phyloP scores from a whole-genome alignment of 2,888 invertebrate genomes.

The Bellardia bayeri region DNA sequence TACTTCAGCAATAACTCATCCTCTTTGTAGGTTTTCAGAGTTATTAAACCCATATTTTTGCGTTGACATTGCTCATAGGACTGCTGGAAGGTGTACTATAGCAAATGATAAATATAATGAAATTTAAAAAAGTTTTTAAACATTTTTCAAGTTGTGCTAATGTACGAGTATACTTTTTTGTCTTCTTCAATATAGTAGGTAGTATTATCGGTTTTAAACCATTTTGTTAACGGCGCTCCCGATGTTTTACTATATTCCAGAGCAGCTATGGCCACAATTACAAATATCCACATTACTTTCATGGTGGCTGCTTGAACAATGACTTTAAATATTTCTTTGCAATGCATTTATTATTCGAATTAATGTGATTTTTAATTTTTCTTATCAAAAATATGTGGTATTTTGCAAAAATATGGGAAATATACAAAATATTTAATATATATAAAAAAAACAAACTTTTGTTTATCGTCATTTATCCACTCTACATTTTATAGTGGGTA shows the following conservation, averaged over 20 bases:
- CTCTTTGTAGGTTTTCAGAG: slow-evolving; percentile 39
- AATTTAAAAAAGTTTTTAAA: neutral
- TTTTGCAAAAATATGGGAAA: slow-evolving; percentile 7
- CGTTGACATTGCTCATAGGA: slow-evolving; percentile 60
- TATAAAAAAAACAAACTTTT: neutral
- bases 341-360: slow-evolving; percentile 18
- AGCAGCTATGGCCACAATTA: slow-evolving; percentile 15
- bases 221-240: slow-evolving; percentile 65
- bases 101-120: neutral
- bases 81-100: slow-evolving; percentile 59
- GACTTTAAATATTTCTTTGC: neutral
- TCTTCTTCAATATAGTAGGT: slow-evolving; percentile 67
- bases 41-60: slow-evolving; percentile 49
- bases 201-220: slow-evolving; percentile 68
- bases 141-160: neutral
- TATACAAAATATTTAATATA: neutral
- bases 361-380: neutral
- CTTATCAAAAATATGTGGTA: slow-evolving; percentile 60
- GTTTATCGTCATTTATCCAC: neutral
- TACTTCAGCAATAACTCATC: slow-evolving; percentile 49
- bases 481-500: neutral
- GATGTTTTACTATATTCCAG: neutral
- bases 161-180: slow-evolving; percentile 3
- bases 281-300: slow-evolving; percentile 45
- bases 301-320: slow-evolving; percentile 50